Conservation (phyloP, 2,888 invertebrate species). For the Zygothrica quintamaculata region DNA sequence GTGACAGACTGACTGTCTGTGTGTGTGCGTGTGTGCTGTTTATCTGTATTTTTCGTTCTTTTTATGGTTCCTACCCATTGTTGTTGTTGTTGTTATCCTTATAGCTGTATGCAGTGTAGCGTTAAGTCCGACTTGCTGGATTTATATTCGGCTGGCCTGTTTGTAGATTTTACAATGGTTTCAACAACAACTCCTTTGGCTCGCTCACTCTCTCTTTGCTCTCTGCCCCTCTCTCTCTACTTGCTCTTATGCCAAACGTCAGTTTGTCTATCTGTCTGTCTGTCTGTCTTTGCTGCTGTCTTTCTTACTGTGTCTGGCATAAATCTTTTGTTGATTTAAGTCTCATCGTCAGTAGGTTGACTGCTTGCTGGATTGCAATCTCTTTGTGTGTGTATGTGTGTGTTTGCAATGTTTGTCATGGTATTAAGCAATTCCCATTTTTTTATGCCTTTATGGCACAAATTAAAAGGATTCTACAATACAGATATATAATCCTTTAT, state of each 20-base stretch:
- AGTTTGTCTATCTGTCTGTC: background rate
- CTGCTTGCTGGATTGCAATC: background rate
- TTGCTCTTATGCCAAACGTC: background rate
- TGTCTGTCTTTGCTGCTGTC: background rate
- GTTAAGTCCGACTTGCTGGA: slow-evolving; percentile 72
- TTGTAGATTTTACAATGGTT: slow-evolving; percentile 25
- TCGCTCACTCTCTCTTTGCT: too few relatives aligned
- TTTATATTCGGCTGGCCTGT: slow-evolving; percentile 49
- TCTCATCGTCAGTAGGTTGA: slow-evolving; percentile 53
- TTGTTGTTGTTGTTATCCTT: slow-evolving; percentile 29
- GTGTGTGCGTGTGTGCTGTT: background rate
- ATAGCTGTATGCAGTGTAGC: slow-evolving; percentile 46
- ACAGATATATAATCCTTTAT: slow-evolving; percentile 11
- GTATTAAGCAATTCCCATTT: slow-evolving; percentile 75
- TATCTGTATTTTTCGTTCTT: slow-evolving; percentile 31
- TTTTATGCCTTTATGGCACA: slow-evolving; percentile 63
- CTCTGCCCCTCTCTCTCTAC: slow-evolving; percentile 8
- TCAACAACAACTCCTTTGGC: slow-evolving; percentile 4
- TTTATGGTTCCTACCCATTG: slow-evolving; percentile 3
- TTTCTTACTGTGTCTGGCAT: slow-evolving; percentile 48
- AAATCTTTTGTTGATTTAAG: slow-evolving; percentile 80
- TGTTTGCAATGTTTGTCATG: slow-evolving; percentile 70
- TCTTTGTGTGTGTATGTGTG: too few relatives aligned
- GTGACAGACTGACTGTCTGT: slow-evolving; percentile 50
- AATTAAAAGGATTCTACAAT: slow-evolving; percentile 65